Conservation (phyloP, 2,113 vertebrate species). For the Anas platyrhynchos region DNA sequence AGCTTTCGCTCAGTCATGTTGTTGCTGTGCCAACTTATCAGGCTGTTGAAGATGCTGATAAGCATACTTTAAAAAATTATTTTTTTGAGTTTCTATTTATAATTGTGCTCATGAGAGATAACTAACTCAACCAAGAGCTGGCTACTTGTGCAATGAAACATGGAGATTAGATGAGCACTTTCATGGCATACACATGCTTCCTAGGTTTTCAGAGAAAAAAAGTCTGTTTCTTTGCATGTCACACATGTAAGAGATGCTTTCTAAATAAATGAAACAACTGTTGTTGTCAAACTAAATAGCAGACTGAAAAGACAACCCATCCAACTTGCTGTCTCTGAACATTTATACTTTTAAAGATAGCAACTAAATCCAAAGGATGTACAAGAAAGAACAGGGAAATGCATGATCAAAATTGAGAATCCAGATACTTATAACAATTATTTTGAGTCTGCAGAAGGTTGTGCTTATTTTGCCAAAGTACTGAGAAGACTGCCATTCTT, state of each 20-base stretch:
- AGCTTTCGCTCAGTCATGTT: background rate
- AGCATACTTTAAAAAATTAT: background rate
- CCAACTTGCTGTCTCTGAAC: background rate
- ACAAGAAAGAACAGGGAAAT: background rate
- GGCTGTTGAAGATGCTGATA: background rate
- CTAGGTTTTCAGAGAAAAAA: background rate
- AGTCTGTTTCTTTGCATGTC: background rate
- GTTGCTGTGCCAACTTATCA: background rate
- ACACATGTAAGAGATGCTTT: background rate
- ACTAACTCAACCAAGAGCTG: background rate
- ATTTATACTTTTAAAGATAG: background rate
- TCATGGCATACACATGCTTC: background rate
- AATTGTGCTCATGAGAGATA: background rate
- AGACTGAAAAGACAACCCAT: background rate
- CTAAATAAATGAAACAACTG: background rate
- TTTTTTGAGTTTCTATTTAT: background rate
- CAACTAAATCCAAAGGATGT: accelerated
- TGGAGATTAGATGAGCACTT: background rate
- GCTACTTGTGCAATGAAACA: background rate
- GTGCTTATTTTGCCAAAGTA: background rate
- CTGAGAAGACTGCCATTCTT: background rate
- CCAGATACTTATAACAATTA: background rate
- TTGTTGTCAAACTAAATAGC: background rate
- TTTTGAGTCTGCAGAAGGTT: background rate
- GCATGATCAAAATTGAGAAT: background rate